Conservation (phyloP, 2,797 vertebrate species). For the Anguilla anguilla region DNA sequence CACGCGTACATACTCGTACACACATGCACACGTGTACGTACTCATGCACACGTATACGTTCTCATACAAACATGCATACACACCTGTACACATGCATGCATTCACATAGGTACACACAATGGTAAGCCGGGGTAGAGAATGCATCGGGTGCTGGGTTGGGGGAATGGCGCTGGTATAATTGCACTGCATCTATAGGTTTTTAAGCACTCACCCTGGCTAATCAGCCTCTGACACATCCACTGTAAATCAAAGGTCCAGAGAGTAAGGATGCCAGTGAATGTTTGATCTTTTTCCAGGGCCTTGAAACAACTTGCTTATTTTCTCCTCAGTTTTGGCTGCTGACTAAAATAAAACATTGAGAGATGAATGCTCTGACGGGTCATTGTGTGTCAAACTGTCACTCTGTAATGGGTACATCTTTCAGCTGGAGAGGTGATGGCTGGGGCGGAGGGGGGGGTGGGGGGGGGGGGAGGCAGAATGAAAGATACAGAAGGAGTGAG, state of each 20-base stretch:
- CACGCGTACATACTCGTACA: not conserved
- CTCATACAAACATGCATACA: not conserved
- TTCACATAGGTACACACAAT: not conserved
- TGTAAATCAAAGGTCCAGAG: conserved; percentile 88
- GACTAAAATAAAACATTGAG: conserved; percentile 89
- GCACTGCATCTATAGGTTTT: conserved; percentile 81
- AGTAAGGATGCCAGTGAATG: conserved; percentile 83
- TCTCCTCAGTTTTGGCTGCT: conserved; percentile 83
- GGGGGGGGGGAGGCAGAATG: conserved; percentile 65
- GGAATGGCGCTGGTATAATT: conserved; percentile 63
- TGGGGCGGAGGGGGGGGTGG: conserved; percentile 63
- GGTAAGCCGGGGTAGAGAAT: not conserved
- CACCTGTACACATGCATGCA: not conserved
- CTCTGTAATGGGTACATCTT: conserved; percentile 91
- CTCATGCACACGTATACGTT: not conserved
- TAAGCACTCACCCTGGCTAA: conserved; percentile 82
- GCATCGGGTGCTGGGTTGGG: conserved; percentile 53
- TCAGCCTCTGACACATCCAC: conserved; percentile 83
- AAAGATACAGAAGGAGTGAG: conserved; percentile 54
- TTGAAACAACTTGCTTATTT: conserved; percentile 93
- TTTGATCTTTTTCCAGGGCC: conserved; percentile 90
- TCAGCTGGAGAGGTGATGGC: conserved; percentile 84
- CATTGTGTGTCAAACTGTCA: conserved; percentile 90
- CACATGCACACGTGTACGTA: not conserved
- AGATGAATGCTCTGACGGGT: conserved; percentile 92